A percentile compares a stretch with the other conserved stretches of the same genome.
These are phyloP conservation scores for Thera obeliscata DNA, from an alignment of 2,888 invertebrate genomes.

Conservation along the genomic window DNA sequence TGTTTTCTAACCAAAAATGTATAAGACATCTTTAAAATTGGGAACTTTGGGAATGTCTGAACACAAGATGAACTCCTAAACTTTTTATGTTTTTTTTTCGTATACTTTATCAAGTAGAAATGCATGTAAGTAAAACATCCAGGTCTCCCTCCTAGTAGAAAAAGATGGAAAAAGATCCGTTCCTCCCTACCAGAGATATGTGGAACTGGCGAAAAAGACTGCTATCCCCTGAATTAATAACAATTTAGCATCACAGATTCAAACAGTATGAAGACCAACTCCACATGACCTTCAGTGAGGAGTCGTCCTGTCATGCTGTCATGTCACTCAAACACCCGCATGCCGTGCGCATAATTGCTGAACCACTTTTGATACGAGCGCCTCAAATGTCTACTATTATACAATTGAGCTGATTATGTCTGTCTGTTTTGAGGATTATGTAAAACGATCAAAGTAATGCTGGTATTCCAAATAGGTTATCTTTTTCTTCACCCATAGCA, in stretches of 20 bases:
- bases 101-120: too few relatives aligned
- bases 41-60: too few relatives aligned
- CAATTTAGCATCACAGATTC: not conserved
- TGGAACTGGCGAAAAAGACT: too few relatives aligned
- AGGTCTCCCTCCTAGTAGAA: too few relatives aligned
- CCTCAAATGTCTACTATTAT: slow-evolving; percentile 18
- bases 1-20: too few relatives aligned
- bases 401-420: slow-evolving; percentile 18
- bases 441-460: not conserved
- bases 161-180: too few relatives aligned
- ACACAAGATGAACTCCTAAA: too few relatives aligned
- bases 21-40: too few relatives aligned
- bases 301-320: slow-evolving; percentile 18
- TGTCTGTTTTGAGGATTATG: slow-evolving; percentile 5
- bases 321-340: slow-evolving; percentile 27
- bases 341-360: slow-evolving; percentile 26
- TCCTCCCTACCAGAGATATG: too few relatives aligned
- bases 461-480: not conserved
- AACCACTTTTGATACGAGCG: slow-evolving; percentile 17
- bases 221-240: too few relatives aligned
- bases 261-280: not conserved
- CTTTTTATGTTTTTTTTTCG: too few relatives aligned
- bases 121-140: too few relatives aligned
- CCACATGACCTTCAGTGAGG: slow-evolving; percentile 11
- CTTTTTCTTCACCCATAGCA: not conserved